Base-by-base conservation (phyloP, 1,140 invertebrate species). In the Venustaconcha ellipsiformis region DNA sequence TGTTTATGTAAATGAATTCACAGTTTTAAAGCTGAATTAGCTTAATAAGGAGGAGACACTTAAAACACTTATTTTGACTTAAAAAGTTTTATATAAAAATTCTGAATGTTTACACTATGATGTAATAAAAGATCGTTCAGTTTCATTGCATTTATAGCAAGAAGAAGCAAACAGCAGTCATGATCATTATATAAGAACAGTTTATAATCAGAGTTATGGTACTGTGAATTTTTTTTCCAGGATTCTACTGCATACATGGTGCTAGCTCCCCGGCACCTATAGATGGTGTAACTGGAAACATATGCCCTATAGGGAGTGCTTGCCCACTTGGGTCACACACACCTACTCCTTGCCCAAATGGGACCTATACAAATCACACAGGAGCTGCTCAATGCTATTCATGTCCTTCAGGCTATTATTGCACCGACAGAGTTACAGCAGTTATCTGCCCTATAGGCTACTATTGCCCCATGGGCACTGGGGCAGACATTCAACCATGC, bases 381-480 rank as follows among this genome's bases (percentile, higher is more conserved):
- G 88, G 88, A 14, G 82, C 87, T 8, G 75, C 80, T 4, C 58
- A 37, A 8, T 89, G 88, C 73, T 86, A 88, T 48, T 81, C 84
- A 59, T 89, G 88, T 66, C 88, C 88, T n/a, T 86, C 83, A 37
- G 87, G 87, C 1, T 84, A 84, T 58, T 88, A 82, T 78, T 89
- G 88, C 75, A 81, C 80, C 13, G 83, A 84, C 77, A 67, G 85
- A 67, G 86, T 87, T 74, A 65, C 81, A 55, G 88, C 88, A 26
- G 87, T 87, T 65, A 57, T 67, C 1, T 89, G 88, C 67, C 82
- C 80, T 17, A 74, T 83, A 1, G 88, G 88, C 3, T 85, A 83
- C 72, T 89, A 86, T 76, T 89, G 88, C 67, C 88, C 87, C 30
- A 58, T 69, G 23, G 81, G 78, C 18, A 89, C 87, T 15, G 88